A percentile compares a stretch with the other conserved stretches of the same genome.
Evolutionary conservation across 2,888 invertebrate species (phyloP).

Genomic region (Drosophila tanythrix): DNA sequence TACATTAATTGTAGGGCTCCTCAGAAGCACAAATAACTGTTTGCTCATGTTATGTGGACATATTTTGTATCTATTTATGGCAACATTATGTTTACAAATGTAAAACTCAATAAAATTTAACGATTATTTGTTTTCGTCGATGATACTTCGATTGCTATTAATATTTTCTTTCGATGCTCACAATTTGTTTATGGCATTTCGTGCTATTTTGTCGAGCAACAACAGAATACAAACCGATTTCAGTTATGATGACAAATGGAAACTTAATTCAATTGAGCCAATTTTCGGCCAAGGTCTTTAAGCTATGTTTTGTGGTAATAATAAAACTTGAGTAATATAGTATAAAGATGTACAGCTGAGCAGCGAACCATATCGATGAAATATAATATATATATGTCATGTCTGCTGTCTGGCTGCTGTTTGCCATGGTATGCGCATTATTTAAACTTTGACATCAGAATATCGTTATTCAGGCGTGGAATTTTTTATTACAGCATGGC

Average conservation of each 20-base stretch:
- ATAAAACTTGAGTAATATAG: slow-evolving; percentile 24
- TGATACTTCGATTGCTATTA: slow-evolving; percentile 62
- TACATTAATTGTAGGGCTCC: neutral
- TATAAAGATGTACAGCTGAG: neutral
- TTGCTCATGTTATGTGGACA: slow-evolving; percentile 5
- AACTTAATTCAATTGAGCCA: slow-evolving; percentile 67
- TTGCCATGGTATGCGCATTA: slow-evolving; percentile 18
- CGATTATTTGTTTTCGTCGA: slow-evolving; percentile 67
- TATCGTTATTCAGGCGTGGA: slow-evolving; percentile 50
- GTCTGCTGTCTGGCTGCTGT: slow-evolving; percentile 16
- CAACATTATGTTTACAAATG: slow-evolving; percentile 51
- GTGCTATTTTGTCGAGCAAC: slow-evolving; percentile 26
- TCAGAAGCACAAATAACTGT: neutral
- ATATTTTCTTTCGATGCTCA: slow-evolving; percentile 44
- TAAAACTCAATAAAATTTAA: slow-evolving; percentile 60
- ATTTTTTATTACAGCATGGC: slow-evolving; percentile 56
- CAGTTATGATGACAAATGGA: slow-evolving; percentile 59
- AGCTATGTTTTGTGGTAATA: slow-evolving; percentile 20
- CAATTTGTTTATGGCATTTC: slow-evolving; percentile 63
- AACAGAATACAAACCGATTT: slow-evolving; percentile 16
- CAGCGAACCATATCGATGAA: slow-evolving; percentile 31
- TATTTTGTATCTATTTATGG: slow-evolving; percentile 26
- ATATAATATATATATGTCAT: slow-evolving; percentile 43
- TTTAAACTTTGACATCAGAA: slow-evolving; percentile 26
- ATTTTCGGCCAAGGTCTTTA: slow-evolving; percentile 44